A percentile compares a stretch with the other conserved stretches of the same genome.
phyloP scores from a whole-genome alignment of 2,113 vertebrate genomes.

The Rafetus swinhoei region DNA sequence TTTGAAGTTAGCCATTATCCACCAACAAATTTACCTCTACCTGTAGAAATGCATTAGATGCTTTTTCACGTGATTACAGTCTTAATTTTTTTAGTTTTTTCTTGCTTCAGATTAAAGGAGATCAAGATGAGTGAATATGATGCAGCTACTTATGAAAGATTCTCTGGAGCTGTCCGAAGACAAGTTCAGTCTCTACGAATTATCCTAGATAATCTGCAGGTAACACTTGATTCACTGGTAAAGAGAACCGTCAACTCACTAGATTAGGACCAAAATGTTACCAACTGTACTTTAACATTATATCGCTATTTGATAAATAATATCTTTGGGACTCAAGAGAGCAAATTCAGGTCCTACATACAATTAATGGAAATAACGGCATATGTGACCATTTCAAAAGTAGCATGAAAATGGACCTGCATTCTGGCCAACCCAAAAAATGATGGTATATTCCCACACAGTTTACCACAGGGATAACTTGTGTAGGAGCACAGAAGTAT shows the following conservation, averaged over 20 bases:
- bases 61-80: not conserved
- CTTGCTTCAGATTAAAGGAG: constrained; percentile 87
- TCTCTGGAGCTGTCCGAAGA: constrained; percentile 88
- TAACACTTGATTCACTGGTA: constrained; percentile 57
- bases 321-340: not conserved
- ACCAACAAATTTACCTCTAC: not conserved
- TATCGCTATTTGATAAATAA: not conserved
- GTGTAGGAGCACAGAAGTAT: not conserved
- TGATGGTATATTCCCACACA: not conserved
- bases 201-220: constrained; percentile 95
- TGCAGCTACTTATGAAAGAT: constrained; percentile 88
- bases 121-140: constrained; percentile 97
- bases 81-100: not conserved
- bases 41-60: not conserved
- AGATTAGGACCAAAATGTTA: not conserved
- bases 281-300: not conserved
- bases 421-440: not conserved
- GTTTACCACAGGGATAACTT: not conserved
- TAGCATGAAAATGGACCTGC: not conserved
- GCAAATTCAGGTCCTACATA: not conserved
- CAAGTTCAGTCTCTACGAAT: constrained; percentile 93
- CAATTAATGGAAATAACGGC: not conserved
- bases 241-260: not conserved
- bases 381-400: not conserved
- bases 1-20: not conserved